A percentile compares a stretch with the other conserved stretches of the same genome.
These are phyloP conservation scores for Pterophyllum scalare DNA, from an alignment of 2,113 vertebrate genomes.

Conservation along the genomic window DNA sequence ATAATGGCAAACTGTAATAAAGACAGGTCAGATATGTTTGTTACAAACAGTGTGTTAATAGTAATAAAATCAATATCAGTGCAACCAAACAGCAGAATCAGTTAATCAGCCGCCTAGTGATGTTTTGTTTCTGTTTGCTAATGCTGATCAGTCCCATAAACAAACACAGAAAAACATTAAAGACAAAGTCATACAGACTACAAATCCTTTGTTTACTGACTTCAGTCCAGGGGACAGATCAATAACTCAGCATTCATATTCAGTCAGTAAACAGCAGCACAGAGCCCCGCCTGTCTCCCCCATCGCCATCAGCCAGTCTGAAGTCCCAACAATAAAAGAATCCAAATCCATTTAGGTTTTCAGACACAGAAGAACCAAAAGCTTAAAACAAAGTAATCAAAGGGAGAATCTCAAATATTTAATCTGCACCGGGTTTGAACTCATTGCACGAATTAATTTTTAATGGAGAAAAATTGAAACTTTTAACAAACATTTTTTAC, in stretches of 20 bases:
- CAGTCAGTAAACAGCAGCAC: neutral
- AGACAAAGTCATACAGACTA: neutral
- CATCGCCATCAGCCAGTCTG: neutral
- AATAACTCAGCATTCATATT: neutral
- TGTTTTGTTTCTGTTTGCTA: neutral
- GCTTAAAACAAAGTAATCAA: neutral
- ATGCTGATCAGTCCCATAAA: accelerated
- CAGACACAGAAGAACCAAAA: neutral
- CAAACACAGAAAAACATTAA: neutral
- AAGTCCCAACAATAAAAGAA: neutral
- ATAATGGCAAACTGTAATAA: neutral
- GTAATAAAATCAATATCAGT: too few species aligned
- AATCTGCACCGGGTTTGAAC: neutral
- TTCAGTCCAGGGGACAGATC: neutral
- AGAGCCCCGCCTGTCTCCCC: neutral
- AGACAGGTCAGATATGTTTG: neutral
- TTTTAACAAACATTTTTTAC: neutral
- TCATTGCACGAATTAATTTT: accelerated
- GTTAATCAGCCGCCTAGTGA: neutral
- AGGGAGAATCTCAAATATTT: neutral
- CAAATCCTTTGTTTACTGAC: neutral
- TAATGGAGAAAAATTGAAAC: neutral
- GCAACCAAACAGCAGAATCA: too few species aligned
- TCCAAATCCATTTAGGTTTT: neutral
- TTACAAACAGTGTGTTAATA: too few species aligned